These are phyloP conservation scores for Chloropsis hardwickii DNA, from an alignment of 2,113 vertebrate genomes.

Conservation along the genomic window DNA sequence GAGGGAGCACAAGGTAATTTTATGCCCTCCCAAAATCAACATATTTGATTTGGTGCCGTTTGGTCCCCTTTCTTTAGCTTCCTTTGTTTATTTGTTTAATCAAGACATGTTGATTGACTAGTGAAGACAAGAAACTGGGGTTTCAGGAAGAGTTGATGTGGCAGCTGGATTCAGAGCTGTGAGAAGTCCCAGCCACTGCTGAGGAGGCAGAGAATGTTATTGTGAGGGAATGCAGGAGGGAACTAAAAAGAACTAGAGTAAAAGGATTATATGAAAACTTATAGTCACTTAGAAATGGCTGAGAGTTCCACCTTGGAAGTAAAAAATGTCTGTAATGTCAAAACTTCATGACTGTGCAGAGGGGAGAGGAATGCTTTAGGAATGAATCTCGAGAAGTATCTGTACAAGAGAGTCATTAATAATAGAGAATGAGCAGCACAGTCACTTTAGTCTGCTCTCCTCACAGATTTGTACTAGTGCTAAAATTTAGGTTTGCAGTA, in stretches of 20 bases:
- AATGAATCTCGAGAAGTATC: neutral
- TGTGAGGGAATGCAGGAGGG: neutral
- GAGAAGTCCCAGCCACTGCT: neutral
- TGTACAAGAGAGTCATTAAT: neutral
- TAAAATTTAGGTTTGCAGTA: neutral
- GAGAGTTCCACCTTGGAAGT: neutral
- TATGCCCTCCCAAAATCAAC: neutral
- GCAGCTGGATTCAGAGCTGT: neutral
- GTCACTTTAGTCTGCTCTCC: neutral
- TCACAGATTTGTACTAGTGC: neutral
- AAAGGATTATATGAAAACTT: neutral
- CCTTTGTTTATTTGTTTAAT: neutral
- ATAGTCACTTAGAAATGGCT: neutral
- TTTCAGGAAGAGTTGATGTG: neutral
- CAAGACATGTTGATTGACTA: neutral
- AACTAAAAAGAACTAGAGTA: neutral
- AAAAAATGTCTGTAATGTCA: neutral
- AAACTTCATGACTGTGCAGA: neutral
- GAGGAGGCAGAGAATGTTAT: neutral
- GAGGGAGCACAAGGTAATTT: neutral
- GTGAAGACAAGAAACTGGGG: neutral
- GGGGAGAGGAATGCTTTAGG: neutral
- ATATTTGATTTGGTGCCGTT: neutral
- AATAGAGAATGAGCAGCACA: neutral
- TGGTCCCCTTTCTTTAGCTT: accelerated